Percentiles rank a stretch among this genome's conserved stretches.
Conservation (phyloP, 2,113 vertebrate species). For the Otis tarda region DNA sequence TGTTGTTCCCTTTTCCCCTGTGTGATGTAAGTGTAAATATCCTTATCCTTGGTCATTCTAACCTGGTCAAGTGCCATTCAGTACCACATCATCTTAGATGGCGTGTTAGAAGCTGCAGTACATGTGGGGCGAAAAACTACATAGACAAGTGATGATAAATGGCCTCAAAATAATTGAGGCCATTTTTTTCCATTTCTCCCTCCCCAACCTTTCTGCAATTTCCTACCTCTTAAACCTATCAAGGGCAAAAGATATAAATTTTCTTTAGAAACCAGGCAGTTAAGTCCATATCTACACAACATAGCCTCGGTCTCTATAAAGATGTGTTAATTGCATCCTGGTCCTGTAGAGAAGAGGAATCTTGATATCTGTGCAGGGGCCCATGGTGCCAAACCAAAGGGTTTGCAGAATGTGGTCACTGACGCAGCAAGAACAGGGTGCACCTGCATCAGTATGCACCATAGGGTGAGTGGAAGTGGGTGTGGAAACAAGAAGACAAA, state of each 20-base stretch:
- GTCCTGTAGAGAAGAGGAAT: background rate
- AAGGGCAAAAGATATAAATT: background rate
- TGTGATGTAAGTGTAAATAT: background rate
- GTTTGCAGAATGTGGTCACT: background rate
- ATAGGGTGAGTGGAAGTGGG: background rate
- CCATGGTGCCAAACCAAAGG: background rate
- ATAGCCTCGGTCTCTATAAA: background rate
- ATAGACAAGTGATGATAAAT: background rate
- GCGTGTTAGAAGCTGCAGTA: background rate
- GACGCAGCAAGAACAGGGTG: background rate
- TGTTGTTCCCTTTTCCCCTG: background rate
- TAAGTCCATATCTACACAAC: background rate
- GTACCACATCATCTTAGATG: background rate
- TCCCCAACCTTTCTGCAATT: background rate
- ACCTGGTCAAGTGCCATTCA: background rate
- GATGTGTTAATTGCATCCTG: background rate
- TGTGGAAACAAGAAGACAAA: background rate
- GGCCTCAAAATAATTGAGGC: background rate
- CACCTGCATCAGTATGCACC: background rate
- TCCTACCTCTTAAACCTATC: background rate
- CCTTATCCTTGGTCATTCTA: background rate
- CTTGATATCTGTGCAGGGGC: rapidly evolving
- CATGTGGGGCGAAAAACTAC: background rate
- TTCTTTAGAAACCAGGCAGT: background rate
- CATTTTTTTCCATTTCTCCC: background rate